These are phyloP conservation scores for Phyllotreta cruciferae DNA, from an alignment of 2,888 invertebrate genomes.

Conservation along the genomic window DNA sequence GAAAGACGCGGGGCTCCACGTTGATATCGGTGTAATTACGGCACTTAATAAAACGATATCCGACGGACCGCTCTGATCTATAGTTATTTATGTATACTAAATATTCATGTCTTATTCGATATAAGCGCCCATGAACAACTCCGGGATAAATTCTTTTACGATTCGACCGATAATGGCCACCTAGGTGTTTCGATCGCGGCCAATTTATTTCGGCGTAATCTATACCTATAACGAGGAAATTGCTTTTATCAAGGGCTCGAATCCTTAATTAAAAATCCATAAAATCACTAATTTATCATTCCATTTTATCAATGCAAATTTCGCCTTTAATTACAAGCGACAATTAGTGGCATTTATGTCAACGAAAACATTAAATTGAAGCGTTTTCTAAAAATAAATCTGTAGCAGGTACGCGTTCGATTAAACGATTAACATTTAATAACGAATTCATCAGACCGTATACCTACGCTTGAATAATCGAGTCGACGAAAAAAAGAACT, in stretches of 20 bases:
- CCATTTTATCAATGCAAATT: too few relatives aligned
- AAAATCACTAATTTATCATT: too few relatives aligned
- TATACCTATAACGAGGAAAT: too few relatives aligned
- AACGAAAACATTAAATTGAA: too few relatives aligned
- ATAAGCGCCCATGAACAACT: constrained; percentile 48
- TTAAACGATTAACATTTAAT: background rate
- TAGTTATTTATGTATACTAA: constrained; percentile 47
- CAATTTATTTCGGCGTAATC: constrained; percentile 2
- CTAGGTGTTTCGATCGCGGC: constrained; percentile 18
- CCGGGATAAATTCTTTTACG: constrained; percentile 45
- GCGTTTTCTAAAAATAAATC: too few relatives aligned
- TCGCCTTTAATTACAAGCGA: too few relatives aligned
- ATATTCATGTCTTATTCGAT: constrained; percentile 50
- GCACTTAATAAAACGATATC: constrained; percentile 50
- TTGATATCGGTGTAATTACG: constrained; percentile 50
- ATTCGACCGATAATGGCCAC: constrained; percentile 32
- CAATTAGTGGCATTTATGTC: too few relatives aligned
- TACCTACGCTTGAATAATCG: too few relatives aligned
- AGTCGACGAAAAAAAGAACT: too few relatives aligned
- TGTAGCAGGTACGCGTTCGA: too few relatives aligned
- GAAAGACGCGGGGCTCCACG: constrained; percentile 45
- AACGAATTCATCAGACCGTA: constrained; percentile 1
- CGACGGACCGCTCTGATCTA: constrained; percentile 41
- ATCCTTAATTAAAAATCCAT: too few relatives aligned
- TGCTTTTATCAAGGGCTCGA: too few relatives aligned